Evolutionary conservation across 2,888 invertebrate genomes (phyloP).

Genomic region (Ochropleura leucogaster): DNA sequence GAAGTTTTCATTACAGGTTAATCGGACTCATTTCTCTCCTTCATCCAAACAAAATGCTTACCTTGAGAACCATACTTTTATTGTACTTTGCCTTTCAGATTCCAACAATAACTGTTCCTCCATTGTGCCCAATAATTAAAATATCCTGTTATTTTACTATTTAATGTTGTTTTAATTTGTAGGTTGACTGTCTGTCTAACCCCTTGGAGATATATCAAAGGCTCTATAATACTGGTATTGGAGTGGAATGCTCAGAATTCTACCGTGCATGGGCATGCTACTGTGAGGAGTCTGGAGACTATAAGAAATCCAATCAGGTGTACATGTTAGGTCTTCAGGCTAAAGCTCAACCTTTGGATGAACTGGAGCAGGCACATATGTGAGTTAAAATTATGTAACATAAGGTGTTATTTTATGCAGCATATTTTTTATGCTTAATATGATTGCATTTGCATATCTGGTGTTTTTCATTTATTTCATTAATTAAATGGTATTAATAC

Average conservation of each 20-base stretch:
- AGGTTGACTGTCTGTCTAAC: conserved; percentile 95
- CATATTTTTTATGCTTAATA: neutral
- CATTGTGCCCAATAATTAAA: neutral
- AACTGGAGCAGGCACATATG: conserved; percentile 94
- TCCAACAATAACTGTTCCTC: neutral
- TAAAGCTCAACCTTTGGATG: conserved; percentile 95
- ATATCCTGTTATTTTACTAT: neutral
- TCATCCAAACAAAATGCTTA: neutral
- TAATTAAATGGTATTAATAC: conserved; percentile 6
- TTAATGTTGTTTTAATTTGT: conserved; percentile 63
- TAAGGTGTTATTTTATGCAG: neutral
- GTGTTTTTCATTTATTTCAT: too few species aligned
- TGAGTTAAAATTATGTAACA: conserved; percentile 77
- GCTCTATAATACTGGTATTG: conserved; percentile 95
- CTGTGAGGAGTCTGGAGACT: conserved; percentile 95
- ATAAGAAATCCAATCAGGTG: conserved; percentile 95
- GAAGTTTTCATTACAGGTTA: neutral
- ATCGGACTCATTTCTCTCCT: conserved; percentile 3
- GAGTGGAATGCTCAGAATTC: conserved; percentile 95
- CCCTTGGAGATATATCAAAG: conserved; percentile 95
- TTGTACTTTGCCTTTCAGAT: neutral
- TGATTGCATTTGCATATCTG: too few species aligned
- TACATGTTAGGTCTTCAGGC: conserved; percentile 94
- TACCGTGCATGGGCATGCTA: conserved; percentile 98
- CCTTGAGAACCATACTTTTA: neutral